These are phyloP conservation scores for Eueides isabella DNA, from an alignment of 1,140 invertebrate species.

Conservation along the genomic window DNA sequence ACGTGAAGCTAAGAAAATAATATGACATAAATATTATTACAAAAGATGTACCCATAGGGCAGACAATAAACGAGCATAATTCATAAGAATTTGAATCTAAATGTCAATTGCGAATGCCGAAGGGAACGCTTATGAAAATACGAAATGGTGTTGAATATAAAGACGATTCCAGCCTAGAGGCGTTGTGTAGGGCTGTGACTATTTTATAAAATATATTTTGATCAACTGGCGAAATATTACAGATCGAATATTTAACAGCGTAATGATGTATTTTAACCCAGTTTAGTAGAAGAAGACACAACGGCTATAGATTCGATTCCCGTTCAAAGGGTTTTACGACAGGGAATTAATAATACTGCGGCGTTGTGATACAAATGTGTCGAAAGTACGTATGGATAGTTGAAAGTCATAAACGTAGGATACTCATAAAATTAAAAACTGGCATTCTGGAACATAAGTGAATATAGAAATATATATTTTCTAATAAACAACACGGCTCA, in stretches of 20 bases:
- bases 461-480: too few relatives aligned
- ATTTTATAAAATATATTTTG: neutral
- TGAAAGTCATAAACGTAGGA: too few relatives aligned
- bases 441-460: too few relatives aligned
- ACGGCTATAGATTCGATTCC: too few relatives aligned
- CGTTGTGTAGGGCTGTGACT: neutral
- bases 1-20: too few relatives aligned
- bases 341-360: too few relatives aligned
- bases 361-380: too few relatives aligned
- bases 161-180: neutral
- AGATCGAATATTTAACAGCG: constrained; percentile 2
- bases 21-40: neutral
- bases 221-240: neutral
- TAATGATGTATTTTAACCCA: neutral
- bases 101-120: neutral
- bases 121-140: constrained; percentile 6
- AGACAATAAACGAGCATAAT: constrained; percentile 8
- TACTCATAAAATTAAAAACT: too few relatives aligned
- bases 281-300: too few relatives aligned
- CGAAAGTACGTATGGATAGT: too few relatives aligned
- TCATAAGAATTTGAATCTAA: constrained; percentile 12
- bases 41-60: neutral
- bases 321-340: too few relatives aligned
- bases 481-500: too few relatives aligned
- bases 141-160: constrained; percentile 4